A percentile compares a stretch with the other conserved stretches of the same genome.
Conservation (phyloP, 2,888 invertebrate species). For the Scotopteryx bipunctaria region DNA sequence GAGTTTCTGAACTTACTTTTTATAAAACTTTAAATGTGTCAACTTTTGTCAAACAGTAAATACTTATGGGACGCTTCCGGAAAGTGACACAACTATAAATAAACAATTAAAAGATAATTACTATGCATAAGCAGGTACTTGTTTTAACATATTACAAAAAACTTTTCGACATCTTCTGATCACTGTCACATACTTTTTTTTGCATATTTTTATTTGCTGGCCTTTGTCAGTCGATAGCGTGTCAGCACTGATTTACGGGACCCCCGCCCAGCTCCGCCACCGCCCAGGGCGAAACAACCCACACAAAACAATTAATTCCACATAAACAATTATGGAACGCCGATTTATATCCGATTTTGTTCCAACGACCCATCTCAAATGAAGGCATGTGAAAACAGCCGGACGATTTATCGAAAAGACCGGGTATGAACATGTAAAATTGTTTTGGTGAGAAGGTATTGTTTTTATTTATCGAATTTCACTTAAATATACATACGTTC, state of each 20-base stretch:
- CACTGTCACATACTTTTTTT: background rate
- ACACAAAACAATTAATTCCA: conserved; percentile 64
- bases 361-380: conserved; percentile 47
- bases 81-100: too few relatives aligned
- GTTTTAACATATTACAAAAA: too few relatives aligned
- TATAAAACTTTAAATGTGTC: too few relatives aligned
- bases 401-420: conserved; percentile 1
- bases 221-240: conserved; percentile 54
- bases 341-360: conserved; percentile 69
- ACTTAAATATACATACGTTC: too few relatives aligned
- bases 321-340: conserved; percentile 69
- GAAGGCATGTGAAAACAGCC: conserved; percentile 5
- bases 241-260: conserved; percentile 67
- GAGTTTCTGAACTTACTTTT: too few relatives aligned
- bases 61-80: too few relatives aligned
- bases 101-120: too few relatives aligned
- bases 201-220: conserved; percentile 32
- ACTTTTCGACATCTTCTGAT: too few relatives aligned
- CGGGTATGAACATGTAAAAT: too few relatives aligned
- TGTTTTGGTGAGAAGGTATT: too few relatives aligned
- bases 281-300: conserved; percentile 56
- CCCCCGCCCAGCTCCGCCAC: conserved; percentile 37
- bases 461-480: background rate
- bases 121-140: too few relatives aligned
- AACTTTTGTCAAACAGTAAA: too few relatives aligned